phyloP scores from a whole-genome alignment of 2,888 invertebrate genomes.

The Callyntrura guangdongensis region DNA sequence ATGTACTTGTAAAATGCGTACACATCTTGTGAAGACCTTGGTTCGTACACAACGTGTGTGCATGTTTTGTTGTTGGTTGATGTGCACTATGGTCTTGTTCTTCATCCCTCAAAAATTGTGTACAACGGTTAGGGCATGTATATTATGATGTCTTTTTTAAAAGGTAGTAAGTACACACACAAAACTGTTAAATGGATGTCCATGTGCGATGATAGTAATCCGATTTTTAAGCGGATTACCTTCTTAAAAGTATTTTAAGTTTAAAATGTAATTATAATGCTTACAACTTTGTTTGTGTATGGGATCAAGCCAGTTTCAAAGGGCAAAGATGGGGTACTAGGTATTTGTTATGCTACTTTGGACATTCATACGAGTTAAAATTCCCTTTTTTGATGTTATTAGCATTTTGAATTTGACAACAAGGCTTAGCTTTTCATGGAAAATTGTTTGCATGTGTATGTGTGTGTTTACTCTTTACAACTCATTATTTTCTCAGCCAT shows the following conservation, averaged over 20 bases:
- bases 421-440: conserved; percentile 40
- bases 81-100: neutral
- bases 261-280: conserved; percentile 33
- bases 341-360: neutral
- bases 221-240: conserved; percentile 76
- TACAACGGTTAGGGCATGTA: neutral
- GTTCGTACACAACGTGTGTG: neutral
- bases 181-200: conserved; percentile 64
- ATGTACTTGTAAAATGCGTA: neutral
- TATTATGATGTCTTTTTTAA: conserved; percentile 37
- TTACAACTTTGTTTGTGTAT: conserved; percentile 10
- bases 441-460: conserved; percentile 27
- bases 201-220: conserved; percentile 78
- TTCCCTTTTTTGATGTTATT: conserved; percentile 9
- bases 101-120: no score
- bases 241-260: conserved; percentile 47
- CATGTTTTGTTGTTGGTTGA: conserved; percentile 26
- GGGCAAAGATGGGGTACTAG: neutral
- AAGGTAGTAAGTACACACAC: neutral
- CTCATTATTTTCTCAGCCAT: conserved; percentile 50
- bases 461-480: conserved; percentile 2
- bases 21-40: no score
- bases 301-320: neutral
- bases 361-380: neutral
- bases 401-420: conserved; percentile 36